A percentile compares a stretch with the other conserved stretches of the same genome.
Conservation (phyloP, 2,797 vertebrate species). For the Poeciliopsis turneri region DNA sequence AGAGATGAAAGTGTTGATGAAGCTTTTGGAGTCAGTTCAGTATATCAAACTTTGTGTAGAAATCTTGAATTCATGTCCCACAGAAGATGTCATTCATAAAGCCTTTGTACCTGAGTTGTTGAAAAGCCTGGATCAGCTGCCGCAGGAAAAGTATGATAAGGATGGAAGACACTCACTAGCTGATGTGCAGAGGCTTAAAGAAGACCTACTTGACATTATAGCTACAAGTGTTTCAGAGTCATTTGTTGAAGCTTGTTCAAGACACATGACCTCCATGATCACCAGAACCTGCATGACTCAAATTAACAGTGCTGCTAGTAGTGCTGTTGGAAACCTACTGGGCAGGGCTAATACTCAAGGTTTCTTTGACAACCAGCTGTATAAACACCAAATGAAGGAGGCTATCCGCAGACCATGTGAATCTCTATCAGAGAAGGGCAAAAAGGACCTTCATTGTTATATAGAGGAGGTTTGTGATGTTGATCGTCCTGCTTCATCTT, state of each 20-base stretch:
- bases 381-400: constrained; percentile 12
- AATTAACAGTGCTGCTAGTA: not conserved
- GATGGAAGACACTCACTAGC: constrained; percentile 6
- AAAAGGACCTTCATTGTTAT: not conserved
- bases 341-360: constrained; percentile 9
- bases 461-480: not conserved
- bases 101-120: constrained; percentile 15
- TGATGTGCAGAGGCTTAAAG: constrained; percentile 6
- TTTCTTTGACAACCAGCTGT: constrained; percentile 13
- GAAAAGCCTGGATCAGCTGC: not conserved
- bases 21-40: not conserved
- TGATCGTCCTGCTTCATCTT: constrained; percentile 3
- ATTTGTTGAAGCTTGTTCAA: not conserved
- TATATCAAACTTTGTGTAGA: not conserved
- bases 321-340: not conserved
- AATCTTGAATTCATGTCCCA: constrained; percentile 1
- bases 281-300: fast-evolving
- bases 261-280: constrained; percentile 15
- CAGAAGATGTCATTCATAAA: not conserved
- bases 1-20: not conserved
- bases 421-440: not conserved
- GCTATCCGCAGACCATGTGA: not conserved
- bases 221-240: not conserved
- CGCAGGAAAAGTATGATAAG: not conserved
- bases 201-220: not conserved